Conservation (phyloP, 1,140 invertebrate species). For the Lycorma delicatula region DNA sequence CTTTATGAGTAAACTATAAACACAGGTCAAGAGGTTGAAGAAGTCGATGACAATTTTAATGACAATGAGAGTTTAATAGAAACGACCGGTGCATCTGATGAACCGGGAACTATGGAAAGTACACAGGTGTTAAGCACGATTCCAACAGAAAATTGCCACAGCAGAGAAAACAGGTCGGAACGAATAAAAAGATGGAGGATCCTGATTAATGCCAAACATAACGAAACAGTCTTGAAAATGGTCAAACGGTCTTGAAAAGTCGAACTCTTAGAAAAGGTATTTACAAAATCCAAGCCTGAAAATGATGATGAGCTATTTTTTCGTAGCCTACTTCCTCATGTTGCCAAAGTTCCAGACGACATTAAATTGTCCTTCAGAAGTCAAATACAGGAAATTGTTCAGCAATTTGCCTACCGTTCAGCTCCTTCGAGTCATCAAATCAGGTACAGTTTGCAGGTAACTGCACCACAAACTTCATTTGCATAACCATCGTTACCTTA, state of each 20-base stretch:
- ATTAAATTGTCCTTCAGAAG: constrained; percentile 4
- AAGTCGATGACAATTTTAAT: no score
- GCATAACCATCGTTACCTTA: background rate
- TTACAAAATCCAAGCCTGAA: constrained; percentile 1
- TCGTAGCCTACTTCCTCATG: constrained; percentile 4
- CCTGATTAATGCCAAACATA: background rate
- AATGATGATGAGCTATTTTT: constrained; percentile 12
- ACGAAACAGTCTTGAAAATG: constrained; percentile 6
- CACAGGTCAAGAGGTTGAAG: no score
- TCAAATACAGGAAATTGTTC: constrained; percentile 10
- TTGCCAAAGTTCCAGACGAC: background rate
- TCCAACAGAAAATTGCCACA: no score
- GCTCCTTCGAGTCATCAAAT: background rate
- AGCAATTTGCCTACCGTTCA: constrained; percentile 2
- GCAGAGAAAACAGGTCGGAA: no score
- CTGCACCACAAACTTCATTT: background rate
- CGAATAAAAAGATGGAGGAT: constrained; percentile 1
- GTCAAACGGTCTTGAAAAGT: constrained; percentile 5
- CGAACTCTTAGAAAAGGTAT: background rate
- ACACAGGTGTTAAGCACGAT: no score
- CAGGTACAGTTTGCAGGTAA: no score
- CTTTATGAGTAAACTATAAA: no score
- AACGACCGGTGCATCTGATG: no score
- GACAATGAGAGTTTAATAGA: no score
- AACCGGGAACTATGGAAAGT: no score